phyloP scores from a whole-genome alignment of 2,113 vertebrate genomes.

The Zosterops pallidus region DNA sequence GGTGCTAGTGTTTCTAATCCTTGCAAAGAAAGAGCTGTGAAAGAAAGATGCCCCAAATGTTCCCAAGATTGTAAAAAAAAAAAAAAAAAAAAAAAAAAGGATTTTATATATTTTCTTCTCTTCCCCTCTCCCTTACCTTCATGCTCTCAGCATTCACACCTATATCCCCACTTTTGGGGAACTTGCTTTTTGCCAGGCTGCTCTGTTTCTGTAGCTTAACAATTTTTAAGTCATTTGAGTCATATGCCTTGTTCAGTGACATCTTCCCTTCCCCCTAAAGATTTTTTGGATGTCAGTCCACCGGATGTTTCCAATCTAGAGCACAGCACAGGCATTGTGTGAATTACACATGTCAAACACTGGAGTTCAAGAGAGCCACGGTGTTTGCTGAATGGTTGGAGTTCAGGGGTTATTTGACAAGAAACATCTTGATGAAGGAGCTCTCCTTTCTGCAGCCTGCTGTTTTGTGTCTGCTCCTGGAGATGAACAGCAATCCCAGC shows the following conservation, averaged over 20 bases:
- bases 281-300: background rate
- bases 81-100: background rate
- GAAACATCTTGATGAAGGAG: conserved; percentile 10
- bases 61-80: background rate
- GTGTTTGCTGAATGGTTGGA: background rate
- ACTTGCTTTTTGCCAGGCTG: background rate
- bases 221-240: background rate
- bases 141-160: background rate
- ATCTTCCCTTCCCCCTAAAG: background rate
- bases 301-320: background rate
- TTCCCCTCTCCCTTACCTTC: background rate
- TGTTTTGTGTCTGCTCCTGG: background rate
- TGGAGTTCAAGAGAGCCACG: background rate
- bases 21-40: background rate
- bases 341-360: background rate
- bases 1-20: background rate
- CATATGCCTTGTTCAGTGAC: background rate
- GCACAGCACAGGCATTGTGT: conserved; percentile 14
- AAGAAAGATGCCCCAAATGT: background rate
- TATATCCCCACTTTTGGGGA: background rate
- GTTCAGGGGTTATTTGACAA: conserved; percentile 26
- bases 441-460: conserved; percentile 25
- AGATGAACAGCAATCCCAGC: background rate
- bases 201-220: background rate
- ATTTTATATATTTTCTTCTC: background rate